Base-by-base conservation (phyloP, 2,113 vertebrate species). In the Lynx canadensis region DNA sequence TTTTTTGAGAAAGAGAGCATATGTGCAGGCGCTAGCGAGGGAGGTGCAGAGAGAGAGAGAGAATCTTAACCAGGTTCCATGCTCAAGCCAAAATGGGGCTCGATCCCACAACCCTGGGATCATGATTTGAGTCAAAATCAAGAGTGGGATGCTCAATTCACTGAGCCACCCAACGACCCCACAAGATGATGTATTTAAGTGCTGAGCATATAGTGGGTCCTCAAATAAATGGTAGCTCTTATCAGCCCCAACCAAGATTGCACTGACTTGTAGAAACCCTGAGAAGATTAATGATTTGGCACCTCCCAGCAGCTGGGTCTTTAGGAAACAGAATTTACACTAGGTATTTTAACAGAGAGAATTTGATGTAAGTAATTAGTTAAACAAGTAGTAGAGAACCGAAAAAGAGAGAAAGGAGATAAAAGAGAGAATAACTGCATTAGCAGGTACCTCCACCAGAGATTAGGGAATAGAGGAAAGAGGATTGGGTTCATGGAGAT, bases 251-350 rank as follows among this genome's bases (percentile, higher is more conserved):
- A 23, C 82, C 45, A 66, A 55, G 84, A 82, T 3, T 82, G 84
- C 9, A 80, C 10, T 45, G 33, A 73, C 52, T 73, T 15, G 29
- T 9, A 38, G 41, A 45, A 73, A 73, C 27, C 29, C 84, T 55
- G 23, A 78, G 19, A 11, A 79, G 18, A 1, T 50, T 57, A 84
- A 94, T 27, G 41, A 41, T 80, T 60, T 86, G 65, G 38, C 48
- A 82, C 29, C 50, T 73, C 65, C 38, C 36, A 74, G 55, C 13
- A 91, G 25, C 13, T 81, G 63, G 19, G 11, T 63, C 9, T 55
- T 96, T 12, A 73, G 41, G 80, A 93, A 84, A 91, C n/a, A 81
- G 29, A 95, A 80, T 91, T 81, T 74, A 87, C 23, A 57, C 13
- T 31, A 80, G 4, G 65, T 29, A 87, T 8, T n/a, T 79, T 55